These are phyloP conservation scores for Ciona savignyi DNA, from an alignment of 23 tunicate species.

Conservation along the genomic window DNA sequence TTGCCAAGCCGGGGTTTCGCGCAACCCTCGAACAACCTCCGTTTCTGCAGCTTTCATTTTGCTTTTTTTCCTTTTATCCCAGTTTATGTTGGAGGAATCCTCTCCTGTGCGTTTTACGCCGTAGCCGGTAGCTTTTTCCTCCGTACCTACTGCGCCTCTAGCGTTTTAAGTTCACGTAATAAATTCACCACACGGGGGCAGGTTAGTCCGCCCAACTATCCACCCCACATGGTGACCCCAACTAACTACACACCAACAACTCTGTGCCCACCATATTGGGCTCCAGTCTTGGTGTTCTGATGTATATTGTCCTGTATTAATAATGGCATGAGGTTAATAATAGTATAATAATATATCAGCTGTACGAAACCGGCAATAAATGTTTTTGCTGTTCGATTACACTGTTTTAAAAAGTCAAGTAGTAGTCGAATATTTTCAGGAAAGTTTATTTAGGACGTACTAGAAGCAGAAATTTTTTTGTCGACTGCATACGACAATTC, in stretches of 20 bases:
- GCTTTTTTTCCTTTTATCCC: not conserved
- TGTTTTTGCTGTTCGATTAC: slow-evolving; percentile 26
- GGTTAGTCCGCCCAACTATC: not conserved
- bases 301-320: not conserved
- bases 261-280: not conserved
- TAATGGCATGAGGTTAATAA: slow-evolving; percentile 4
- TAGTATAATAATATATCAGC: slow-evolving; percentile 24
- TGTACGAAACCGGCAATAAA: slow-evolving; percentile 25
- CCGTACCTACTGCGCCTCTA: too few relatives aligned
- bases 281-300: not conserved
- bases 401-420: too few relatives aligned
- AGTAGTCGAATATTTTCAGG: too few relatives aligned
- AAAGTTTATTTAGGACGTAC: too few relatives aligned
- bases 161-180: too few relatives aligned
- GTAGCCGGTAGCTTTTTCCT: not conserved
- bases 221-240: not conserved
- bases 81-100: not conserved
- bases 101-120: not conserved
- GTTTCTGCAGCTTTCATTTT: not conserved
- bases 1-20: not conserved
- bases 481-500: too few relatives aligned
- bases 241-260: not conserved
- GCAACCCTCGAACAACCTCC: not conserved
- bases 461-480: too few relatives aligned
- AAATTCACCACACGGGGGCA: not conserved